These are phyloP conservation scores for Rhabdornis inornatus DNA, from an alignment of 2,113 vertebrate species.

Conservation along the genomic window DNA sequence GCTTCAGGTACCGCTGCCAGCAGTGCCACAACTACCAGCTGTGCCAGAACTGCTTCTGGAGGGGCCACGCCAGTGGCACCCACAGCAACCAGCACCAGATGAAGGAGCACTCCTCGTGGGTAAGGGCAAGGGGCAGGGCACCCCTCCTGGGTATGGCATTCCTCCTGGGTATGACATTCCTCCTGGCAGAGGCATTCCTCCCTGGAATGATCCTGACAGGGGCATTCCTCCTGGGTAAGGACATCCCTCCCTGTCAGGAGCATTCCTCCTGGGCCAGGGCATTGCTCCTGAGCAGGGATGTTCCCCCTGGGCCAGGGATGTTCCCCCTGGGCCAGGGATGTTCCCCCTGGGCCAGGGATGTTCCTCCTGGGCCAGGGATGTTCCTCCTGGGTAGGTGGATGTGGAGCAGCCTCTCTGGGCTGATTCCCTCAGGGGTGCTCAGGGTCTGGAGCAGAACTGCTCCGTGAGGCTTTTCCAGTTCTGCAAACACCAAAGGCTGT, in stretches of 20 bases:
- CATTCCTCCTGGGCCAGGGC: too few species aligned
- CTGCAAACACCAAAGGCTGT: rapidly evolving
- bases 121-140: not conserved
- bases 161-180: not conserved
- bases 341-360: too few species aligned
- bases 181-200: not conserved
- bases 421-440: rapidly evolving
- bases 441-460: not conserved
- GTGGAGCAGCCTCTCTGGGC: not conserved
- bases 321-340: not conserved
- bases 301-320: too few species aligned
- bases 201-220: too few species aligned
- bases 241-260: too few species aligned
- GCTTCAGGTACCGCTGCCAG: slow-evolving; percentile 96
- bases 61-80: slow-evolving; percentile 89
- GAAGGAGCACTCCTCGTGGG: slow-evolving; percentile 92
- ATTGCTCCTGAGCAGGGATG: not conserved
- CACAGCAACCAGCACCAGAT: slow-evolving; percentile 99
- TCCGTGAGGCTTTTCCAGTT: not conserved
- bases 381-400: not conserved
- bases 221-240: not conserved
- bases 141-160: not conserved
- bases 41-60: slow-evolving; percentile 97
- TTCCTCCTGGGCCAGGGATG: not conserved
- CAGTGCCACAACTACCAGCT: slow-evolving; percentile 99